A percentile compares a stretch with the other conserved stretches of the same genome.
phyloP scores from a whole-genome alignment of 2,797 vertebrate species.

The Centroberyx gerrardi region DNA sequence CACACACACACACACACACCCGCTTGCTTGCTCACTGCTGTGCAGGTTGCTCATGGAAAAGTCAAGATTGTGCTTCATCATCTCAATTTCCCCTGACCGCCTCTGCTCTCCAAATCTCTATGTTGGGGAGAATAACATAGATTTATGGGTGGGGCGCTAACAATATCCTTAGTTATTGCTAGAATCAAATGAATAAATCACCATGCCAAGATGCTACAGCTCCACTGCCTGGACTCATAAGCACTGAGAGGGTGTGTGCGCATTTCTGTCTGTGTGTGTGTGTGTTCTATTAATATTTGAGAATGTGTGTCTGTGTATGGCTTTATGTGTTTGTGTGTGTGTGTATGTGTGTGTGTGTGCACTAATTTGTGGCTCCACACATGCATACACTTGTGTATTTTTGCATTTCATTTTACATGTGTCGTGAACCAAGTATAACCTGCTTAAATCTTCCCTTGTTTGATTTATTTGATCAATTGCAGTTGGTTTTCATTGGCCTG shows the following conservation, averaged over 20 bases:
- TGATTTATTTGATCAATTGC: conserved; percentile 49
- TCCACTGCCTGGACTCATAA: conserved; percentile 41
- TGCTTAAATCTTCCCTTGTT: conserved; percentile 38
- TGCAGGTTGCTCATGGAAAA: conserved; percentile 49
- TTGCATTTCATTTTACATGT: conserved; percentile 53
- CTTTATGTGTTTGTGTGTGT: conserved; percentile 5
- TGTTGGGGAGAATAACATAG: conserved; percentile 63
- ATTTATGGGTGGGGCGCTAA: conserved; percentile 63
- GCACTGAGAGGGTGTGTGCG: conserved; percentile 15
- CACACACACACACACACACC: conserved; percentile 28
- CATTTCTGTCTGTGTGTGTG: conserved; percentile 1
- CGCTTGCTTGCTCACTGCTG: conserved; percentile 2
- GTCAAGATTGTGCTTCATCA: conserved; percentile 62
- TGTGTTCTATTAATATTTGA: no score
- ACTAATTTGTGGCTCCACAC: conserved; percentile 37
- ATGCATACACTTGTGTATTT: conserved; percentile 47
- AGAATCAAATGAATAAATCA: conserved; percentile 77
- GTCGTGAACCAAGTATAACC: conserved; percentile 18
- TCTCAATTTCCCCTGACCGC: conserved; percentile 52
- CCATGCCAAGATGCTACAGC: conserved; percentile 58
- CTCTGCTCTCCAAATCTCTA: conserved; percentile 51
- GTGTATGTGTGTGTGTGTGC: conserved; percentile 9
- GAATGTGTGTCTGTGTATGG: conserved; percentile 1
- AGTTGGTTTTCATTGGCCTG: conserved; percentile 37
- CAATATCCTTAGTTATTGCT: conserved; percentile 72